Conservation (phyloP, 2,888 invertebrate genomes). For the Eupithecia abbreviata region DNA sequence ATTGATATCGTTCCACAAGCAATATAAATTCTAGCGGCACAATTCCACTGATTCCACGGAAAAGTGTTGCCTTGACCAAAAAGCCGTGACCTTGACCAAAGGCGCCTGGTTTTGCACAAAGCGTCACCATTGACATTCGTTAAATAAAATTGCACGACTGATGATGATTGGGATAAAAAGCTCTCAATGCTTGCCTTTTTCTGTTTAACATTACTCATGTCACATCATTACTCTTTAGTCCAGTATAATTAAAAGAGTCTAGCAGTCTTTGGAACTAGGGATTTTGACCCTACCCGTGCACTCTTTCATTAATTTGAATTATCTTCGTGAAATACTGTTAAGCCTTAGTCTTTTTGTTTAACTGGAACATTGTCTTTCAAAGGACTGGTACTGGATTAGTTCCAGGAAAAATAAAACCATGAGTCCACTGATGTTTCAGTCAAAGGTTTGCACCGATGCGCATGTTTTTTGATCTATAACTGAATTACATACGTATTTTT, state of each 20-base stretch:
- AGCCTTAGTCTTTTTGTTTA: conserved; percentile 30
- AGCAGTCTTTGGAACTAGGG: no score
- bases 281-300: neutral
- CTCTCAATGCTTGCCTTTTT: no score
- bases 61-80: neutral
- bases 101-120: neutral
- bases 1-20: neutral
- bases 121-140: neutral
- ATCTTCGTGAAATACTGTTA: conserved; percentile 30
- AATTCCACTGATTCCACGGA: neutral
- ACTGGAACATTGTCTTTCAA: conserved; percentile 7
- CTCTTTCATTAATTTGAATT: neutral
- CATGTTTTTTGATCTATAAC: neutral
- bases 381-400: neutral
- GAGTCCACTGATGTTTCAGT: neutral
- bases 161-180: no score
- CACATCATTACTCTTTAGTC: no score
- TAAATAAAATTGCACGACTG: neutral
- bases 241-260: no score
- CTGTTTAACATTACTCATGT: no score
- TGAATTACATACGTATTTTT: neutral
- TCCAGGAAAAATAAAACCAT: neutral
- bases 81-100: neutral
- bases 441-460: neutral
- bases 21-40: neutral